These are phyloP conservation scores for Dryobota labecula DNA, from an alignment of 2,888 invertebrate genomes.

Conservation along the genomic window DNA sequence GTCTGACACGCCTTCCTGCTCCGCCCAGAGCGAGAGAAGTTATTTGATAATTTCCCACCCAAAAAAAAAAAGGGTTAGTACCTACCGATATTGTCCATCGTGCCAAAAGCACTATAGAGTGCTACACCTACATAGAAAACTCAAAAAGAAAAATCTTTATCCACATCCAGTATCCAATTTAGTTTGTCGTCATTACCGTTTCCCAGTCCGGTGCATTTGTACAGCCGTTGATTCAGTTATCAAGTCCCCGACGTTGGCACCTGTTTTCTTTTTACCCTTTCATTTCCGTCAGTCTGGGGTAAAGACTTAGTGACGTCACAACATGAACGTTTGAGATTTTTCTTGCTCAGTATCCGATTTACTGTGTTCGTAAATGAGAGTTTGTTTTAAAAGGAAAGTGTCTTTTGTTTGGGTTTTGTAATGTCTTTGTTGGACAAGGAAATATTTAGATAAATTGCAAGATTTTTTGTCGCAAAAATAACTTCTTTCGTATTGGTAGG, in stretches of 20 bases:
- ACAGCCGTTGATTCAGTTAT: constrained; percentile 62
- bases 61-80: too few relatives aligned
- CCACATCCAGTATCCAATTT: constrained; percentile 44
- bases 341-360: constrained; percentile 43
- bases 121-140: not conserved
- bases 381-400: not conserved
- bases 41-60: too few relatives aligned
- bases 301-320: constrained; percentile 46
- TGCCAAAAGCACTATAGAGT: not conserved
- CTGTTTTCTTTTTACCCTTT: constrained; percentile 59
- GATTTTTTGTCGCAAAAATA: not conserved
- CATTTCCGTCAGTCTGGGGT: constrained; percentile 56
- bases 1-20: too few relatives aligned
- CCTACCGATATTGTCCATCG: too few relatives aligned
- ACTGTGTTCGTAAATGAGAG: constrained; percentile 31
- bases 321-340: constrained; percentile 32
- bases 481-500: not conserved
- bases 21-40: too few relatives aligned
- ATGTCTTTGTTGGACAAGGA: not conserved
- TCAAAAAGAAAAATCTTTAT: constrained; percentile 9
- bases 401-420: not conserved
- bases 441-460: not conserved
- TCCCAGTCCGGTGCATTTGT: constrained; percentile 40
- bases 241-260: constrained; percentile 49
- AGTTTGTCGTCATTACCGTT: constrained; percentile 63